phyloP scores from a whole-genome alignment of 2,888 invertebrate species.

The Heteromyza rotundicornis region DNA sequence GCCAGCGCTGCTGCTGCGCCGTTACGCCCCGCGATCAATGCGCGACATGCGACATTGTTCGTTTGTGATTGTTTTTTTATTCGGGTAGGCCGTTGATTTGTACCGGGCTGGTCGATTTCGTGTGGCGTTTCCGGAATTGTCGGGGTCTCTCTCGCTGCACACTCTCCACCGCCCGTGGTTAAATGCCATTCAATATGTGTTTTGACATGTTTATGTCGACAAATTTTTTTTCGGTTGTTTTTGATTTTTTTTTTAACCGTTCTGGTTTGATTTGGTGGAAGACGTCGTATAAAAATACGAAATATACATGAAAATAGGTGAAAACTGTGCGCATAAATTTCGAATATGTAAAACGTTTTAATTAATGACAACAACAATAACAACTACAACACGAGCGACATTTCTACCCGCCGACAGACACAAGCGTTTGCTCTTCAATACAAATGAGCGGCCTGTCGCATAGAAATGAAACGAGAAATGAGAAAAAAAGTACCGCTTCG shows the following conservation, averaged over 20 bases:
- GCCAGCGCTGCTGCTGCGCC: background rate
- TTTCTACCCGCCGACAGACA: background rate
- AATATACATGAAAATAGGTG: background rate
- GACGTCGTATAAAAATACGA: background rate
- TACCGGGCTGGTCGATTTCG: background rate
- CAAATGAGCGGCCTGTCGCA: background rate
- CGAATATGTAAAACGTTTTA: conserved; percentile 44
- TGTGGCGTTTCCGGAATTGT: background rate
- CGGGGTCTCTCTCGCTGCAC: too few relatives aligned
- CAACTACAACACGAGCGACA: too few relatives aligned
- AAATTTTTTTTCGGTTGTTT: background rate
- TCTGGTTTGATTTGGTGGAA: background rate
- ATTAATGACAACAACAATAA: conserved; percentile 54
- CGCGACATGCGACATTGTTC: background rate
- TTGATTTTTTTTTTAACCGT: background rate
- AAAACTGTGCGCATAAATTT: background rate
- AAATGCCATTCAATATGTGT: background rate
- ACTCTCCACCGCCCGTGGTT: background rate
- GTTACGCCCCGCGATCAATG: background rate
- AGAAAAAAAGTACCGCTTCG: too few relatives aligned
- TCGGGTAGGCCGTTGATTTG: background rate
- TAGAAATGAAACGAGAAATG: too few relatives aligned
- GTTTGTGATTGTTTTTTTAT: background rate
- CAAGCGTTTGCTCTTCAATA: background rate
- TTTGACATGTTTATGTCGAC: conserved; percentile 2